A percentile compares a stretch with the other conserved stretches of the same genome.
Conservation (phyloP, 2,113 vertebrate species). For the Tamias sibiricus region DNA sequence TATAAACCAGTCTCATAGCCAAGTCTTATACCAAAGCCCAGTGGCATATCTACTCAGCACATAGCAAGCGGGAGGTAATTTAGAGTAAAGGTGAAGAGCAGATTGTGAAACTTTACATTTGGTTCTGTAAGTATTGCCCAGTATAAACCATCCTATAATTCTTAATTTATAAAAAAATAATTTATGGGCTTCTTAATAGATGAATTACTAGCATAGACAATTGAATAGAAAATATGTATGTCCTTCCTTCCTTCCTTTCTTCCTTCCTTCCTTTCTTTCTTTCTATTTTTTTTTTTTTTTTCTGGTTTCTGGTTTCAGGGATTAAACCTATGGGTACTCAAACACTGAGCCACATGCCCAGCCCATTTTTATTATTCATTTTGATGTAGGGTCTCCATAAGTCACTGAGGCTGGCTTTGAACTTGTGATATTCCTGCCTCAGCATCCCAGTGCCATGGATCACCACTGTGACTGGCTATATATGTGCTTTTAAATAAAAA, state of each 20-base stretch:
- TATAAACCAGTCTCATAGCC: not conserved
- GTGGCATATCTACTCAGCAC: not conserved
- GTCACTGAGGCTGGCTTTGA: no score
- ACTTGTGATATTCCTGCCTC: no score
- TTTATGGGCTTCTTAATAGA: not conserved
- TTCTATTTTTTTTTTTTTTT: no score
- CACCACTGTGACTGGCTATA: no score
- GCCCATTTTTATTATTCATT: no score
- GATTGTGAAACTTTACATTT: not conserved
- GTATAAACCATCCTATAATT: not conserved
- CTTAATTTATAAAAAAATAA: not conserved
- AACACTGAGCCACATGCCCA: no score
- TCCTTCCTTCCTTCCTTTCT: no score
- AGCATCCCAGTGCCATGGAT: no score
- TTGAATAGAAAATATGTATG: not conserved
- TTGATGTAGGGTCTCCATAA: no score
- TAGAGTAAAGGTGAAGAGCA: not conserved
- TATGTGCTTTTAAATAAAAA: not conserved
- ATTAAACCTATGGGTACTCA: no score
- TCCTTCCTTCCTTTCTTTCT: no score
- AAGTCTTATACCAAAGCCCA: not conserved
- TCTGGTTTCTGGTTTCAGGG: no score
- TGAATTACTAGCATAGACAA: constrained; percentile 29
- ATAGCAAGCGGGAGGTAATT: not conserved
- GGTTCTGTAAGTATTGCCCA: not conserved